Evolutionary conservation across 1,140 invertebrate species (phyloP), one percentile per base, ranked within the genome.

Genomic region (Gonatopus flavifemur): DNA sequence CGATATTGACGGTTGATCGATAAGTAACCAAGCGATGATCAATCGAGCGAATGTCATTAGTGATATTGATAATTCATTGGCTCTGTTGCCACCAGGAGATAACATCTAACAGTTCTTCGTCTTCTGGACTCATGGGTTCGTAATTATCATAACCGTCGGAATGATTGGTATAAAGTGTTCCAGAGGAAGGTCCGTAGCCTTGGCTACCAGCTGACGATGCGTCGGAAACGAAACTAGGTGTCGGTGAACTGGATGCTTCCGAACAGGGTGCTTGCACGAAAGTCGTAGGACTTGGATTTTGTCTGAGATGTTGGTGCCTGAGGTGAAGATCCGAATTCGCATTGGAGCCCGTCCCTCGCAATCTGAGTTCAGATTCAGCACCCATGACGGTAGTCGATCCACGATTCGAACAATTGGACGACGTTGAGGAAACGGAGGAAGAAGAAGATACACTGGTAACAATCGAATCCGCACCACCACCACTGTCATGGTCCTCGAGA

Each of bases 51-150:
- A 40, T 40, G 15, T 20, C 16, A 19, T 37, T 33, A 31, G 16
- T 50, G 20, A 31, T 45, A n/a, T n/a, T n/a, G 25, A 7, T 28
- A 7, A 28, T 43, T 72, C 70, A 79, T 61, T 82, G 80, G 41
- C 73, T 76, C 60, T 84, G 77, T 74, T 93, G 90, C 90, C 90
- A 95, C 82, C 88, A 91, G 15, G 86, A 88, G 64, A 94, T 91
- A 52, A 88, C 91, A 65, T 95, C 92, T 24, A 96, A 81, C 1
- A 95, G 82, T 63, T 94, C 91, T 71, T 94, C 92, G 72, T 96
- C 93, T 69, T 93, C 91, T 13, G 88, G 88, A 66, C 88, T 91
- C 78, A 91, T 87, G 0, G 88, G 84, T 52, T 90, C 87, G 67
- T 90, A 90, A 65, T 85, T 86, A 59, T 90, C 87, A 65, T 87